Conservation (phyloP, 2,888 invertebrate genomes). For the Archaeoteleia sp. region DNA sequence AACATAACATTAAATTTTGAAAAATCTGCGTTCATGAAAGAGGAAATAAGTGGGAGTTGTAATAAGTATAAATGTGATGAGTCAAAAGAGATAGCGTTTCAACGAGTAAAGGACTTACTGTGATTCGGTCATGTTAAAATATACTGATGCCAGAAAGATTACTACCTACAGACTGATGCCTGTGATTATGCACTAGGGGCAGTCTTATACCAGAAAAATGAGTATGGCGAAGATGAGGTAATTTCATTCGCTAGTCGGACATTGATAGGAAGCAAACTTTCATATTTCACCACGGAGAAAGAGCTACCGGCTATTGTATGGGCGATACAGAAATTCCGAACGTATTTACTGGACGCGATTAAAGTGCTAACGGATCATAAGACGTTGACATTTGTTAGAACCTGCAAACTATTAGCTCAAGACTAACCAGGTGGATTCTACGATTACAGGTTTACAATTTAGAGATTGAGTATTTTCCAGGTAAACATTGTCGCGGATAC, state of each 20-base stretch:
- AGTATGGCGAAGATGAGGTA: slow-evolving; percentile 17
- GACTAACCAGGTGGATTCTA: no score
- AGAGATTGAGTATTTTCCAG: no score
- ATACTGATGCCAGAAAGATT: slow-evolving; percentile 16
- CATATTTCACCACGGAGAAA: slow-evolving; percentile 31
- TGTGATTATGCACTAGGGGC: slow-evolving; percentile 38
- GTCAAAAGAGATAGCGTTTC: neutral
- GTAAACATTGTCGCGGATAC: no score
- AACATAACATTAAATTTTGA: slow-evolving; percentile 63
- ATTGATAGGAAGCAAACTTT: slow-evolving; percentile 26
- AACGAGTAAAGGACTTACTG: no score
- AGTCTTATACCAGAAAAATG: slow-evolving; percentile 10
- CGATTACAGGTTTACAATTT: no score
- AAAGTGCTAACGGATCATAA: no score
- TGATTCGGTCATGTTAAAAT: no score
- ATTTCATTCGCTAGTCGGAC: slow-evolving; percentile 54
- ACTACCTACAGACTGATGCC: slow-evolving; percentile 44
- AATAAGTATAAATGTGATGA: slow-evolving; percentile 26
- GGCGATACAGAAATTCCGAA: slow-evolving; percentile 23
- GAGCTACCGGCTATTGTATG: slow-evolving; percentile 34
- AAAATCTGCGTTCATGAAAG: slow-evolving; percentile 75
- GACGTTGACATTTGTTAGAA: no score
- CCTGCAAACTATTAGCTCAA: no score
- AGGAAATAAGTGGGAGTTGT: slow-evolving; percentile 11
- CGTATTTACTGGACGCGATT: slow-evolving; percentile 41